A percentile compares a stretch with the other conserved stretches of the same genome.
These are phyloP conservation scores for Ceriagrion tenellum DNA, from an alignment of 2,888 invertebrate species.

Conservation along the genomic window DNA sequence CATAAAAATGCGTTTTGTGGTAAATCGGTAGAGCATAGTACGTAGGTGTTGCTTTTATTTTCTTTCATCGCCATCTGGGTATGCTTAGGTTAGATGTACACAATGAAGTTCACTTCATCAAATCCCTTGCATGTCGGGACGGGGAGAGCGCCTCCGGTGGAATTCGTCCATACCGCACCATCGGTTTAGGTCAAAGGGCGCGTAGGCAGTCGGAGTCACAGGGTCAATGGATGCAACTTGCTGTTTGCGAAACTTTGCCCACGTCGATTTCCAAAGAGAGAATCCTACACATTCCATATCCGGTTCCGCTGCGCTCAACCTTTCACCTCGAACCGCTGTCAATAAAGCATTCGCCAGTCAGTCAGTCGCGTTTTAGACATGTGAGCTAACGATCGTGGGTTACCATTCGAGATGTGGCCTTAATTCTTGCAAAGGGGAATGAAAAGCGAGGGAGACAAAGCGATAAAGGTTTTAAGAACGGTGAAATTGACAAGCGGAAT, in stretches of 20 bases:
- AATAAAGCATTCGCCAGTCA: not conserved
- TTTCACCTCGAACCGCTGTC: not conserved
- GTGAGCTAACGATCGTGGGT: not conserved
- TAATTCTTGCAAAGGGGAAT: not conserved
- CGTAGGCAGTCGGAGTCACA: not conserved
- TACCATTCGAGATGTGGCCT: not conserved
- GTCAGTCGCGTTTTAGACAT: not conserved
- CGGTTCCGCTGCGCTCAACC: not conserved
- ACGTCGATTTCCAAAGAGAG: not conserved
- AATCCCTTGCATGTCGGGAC: not conserved
- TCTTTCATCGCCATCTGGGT: no score
- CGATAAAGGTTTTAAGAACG: no score
- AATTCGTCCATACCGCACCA: not conserved
- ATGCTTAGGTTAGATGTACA: no score
- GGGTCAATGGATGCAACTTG: not conserved
- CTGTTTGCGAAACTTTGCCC: not conserved
- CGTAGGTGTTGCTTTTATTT: no score
- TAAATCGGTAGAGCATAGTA: no score
- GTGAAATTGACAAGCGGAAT: no score
- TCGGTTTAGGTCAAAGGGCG: not conserved
- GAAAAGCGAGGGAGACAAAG: not conserved
- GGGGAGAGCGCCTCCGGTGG: not conserved
- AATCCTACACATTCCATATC: not conserved
- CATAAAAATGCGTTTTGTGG: no score
- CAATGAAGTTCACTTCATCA: not conserved